Evolutionary conservation across 1,140 invertebrate species (phyloP), one percentile per base, ranked within the genome.

Genomic region (Eubasilissa regina): DNA sequence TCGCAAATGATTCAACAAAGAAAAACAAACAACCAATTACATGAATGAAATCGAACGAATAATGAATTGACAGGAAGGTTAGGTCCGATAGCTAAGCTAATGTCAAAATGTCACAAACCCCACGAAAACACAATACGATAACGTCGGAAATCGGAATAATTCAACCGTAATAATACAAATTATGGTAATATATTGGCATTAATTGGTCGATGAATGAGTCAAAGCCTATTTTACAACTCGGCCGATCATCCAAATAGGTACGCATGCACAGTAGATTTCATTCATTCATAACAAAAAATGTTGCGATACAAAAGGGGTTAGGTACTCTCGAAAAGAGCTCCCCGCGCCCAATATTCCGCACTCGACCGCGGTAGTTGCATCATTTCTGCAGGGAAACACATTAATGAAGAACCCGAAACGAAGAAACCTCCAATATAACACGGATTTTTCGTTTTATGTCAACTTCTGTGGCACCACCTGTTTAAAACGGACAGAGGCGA

Each of bases 211-310:
- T 58, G 56, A 64, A 76, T 76, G 75, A 76, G 75, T 62, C 75
- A 48, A 76, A 76, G n/a, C 58, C 75, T 48, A 76, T 76, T 76
- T 76, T 76, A 76, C 75, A 76, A 76, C 44, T 58, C 75, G 55
- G 13, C 12, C 51, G 43, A 48, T 45, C 12, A 25, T 62, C 19
- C 45, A 19, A 76, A 51, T 76, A 76, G 44, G 62, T 66, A 68
- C 47, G 64, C 75, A 68, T 68, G 62, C 75, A 77, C 62, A 77
- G 45, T 62, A 45, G 35, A 55, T 15, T 66, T 44, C 48, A 56
- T 77, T 77, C 75, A 77, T 77, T 77, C 75, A 77, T 77, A 77
- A 77, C 75, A 77, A 66, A 77, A 77, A 77, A 68, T 77, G 60
- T 55, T 53, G 43, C 11, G 19, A 68, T 56, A 77, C 45, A 62